Percentiles rank a stretch among this genome's conserved stretches.
phyloP scores from a whole-genome alignment of 2,113 vertebrate species.

The Pipra filicauda region DNA sequence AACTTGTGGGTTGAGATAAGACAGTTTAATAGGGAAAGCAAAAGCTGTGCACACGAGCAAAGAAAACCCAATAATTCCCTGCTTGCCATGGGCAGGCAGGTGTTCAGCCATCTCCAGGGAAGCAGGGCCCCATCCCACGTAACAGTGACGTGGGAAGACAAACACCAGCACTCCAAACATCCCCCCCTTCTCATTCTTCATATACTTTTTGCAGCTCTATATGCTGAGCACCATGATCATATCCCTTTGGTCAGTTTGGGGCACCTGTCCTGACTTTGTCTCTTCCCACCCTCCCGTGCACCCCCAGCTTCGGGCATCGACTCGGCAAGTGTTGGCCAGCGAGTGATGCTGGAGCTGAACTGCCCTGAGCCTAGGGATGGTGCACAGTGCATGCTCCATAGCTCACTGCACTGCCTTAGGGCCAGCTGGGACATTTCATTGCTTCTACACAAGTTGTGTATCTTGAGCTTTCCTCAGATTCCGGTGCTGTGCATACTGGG shows the following conservation, averaged over 20 bases:
- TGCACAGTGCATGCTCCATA: background rate
- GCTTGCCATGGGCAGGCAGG: background rate
- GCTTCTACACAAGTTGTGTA: background rate
- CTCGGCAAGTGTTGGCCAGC: background rate
- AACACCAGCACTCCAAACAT: background rate
- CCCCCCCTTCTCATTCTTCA: background rate
- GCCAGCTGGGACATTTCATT: background rate
- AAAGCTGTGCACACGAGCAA: background rate
- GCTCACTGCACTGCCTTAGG: background rate
- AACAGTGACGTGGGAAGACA: background rate
- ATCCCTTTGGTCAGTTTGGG: background rate
- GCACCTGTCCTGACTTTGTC: background rate
- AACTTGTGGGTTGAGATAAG: background rate
- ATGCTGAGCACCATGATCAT: no score
- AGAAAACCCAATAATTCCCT: background rate
- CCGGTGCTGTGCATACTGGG: fast-evolving
- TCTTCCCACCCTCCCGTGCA: background rate
- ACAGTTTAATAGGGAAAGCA: background rate
- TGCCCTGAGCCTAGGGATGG: background rate
- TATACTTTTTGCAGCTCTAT: background rate
- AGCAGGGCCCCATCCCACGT: background rate
- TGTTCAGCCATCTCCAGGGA: background rate
- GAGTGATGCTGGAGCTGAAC: background rate
- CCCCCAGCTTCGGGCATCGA: fast-evolving
- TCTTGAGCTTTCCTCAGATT: background rate